Evolutionary conservation across 2,888 invertebrate genomes (phyloP), one percentile per base, ranked within the genome.

Genomic region (Aricia artaxerxes): DNA sequence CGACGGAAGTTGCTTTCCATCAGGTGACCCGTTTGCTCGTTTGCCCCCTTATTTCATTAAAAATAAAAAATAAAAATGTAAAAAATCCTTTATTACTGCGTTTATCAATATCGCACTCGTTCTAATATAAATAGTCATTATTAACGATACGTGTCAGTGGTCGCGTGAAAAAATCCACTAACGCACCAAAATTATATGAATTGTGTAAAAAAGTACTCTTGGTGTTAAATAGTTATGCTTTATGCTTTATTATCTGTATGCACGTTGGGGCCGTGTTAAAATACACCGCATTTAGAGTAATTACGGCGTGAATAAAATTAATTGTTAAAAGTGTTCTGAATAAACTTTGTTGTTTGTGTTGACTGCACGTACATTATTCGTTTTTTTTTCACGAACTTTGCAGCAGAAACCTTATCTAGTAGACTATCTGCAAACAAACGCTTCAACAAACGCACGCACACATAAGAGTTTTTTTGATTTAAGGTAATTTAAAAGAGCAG

Each of bases 161-260:
- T 75, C 75, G 75, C 75, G 44, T 75, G 75, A 11, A 49, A 75
- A 75, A 11, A 75, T 5, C 75, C 49, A 24, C 31, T 75, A 75
- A 53, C 49, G 11, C 44, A 35, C 44, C 44, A 24, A 73, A 40
- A 44, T 44, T 73, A 73, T 24, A 40, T 35, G 64, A 35, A 69
- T 13, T 69, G 64, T 61, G 61, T 57, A 16, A 57, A 57, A 16
- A 57, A 57, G 16, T 69, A 38, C 69, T 35, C 16, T 35, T 35
- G 35, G 35, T 13, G 38, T 38, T 69, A 69, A 69, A 69, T 13
- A 69, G 69, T 38, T 38, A 38, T 38, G 69, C 16, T 38, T 35
- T 38, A 38, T 38, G 69, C 16, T 69, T 35, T 69, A 69, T 69
- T 35, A 69, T 69, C 69, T 13, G 69, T 35, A 57, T 69, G 69